Evolutionary conservation across 2,797 vertebrate species (phyloP).

Genomic region (Carduelis carduelis): DNA sequence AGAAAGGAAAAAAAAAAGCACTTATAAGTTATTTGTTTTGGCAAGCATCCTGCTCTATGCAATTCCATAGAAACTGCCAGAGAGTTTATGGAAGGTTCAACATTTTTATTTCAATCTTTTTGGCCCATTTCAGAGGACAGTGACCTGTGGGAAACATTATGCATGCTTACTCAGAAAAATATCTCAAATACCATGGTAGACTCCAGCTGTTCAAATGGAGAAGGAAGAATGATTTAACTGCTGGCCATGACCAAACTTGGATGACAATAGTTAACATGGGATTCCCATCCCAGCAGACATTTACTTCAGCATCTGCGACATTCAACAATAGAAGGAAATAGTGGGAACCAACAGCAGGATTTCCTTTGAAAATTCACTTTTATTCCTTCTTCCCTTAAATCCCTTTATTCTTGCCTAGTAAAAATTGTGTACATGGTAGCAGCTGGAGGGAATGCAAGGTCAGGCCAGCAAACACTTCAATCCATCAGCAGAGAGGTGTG

Average conservation of each 20-base stretch:
- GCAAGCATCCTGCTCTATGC: background rate
- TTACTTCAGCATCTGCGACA: slow-evolving; percentile 18
- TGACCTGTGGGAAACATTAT: background rate
- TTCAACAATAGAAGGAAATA: slow-evolving; percentile 59
- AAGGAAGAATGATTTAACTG: slow-evolving; percentile 20
- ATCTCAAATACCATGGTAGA: background rate
- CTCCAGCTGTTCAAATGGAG: background rate
- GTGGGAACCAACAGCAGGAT: slow-evolving; percentile 49
- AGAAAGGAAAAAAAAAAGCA: background rate
- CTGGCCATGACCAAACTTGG: background rate
- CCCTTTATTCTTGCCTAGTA: slow-evolving; percentile 56
- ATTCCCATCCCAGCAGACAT: background rate
- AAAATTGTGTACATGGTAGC: background rate
- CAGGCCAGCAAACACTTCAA: background rate
- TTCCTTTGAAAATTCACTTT: slow-evolving; percentile 60
- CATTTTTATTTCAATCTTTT: background rate
- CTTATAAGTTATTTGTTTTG: background rate
- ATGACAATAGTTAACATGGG: slow-evolving; percentile 25
- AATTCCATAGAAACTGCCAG: background rate
- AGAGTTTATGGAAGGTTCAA: slow-evolving; percentile 7
- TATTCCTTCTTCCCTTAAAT: slow-evolving; percentile 53
- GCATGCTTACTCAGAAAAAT: slow-evolving; percentile 1
- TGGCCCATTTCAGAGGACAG: background rate
- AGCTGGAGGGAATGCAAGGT: background rate
- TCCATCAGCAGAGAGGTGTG: slow-evolving; percentile 27